These are phyloP conservation scores for Cygnus atratus DNA, from an alignment of 2,113 vertebrate genomes.

Conservation along the genomic window DNA sequence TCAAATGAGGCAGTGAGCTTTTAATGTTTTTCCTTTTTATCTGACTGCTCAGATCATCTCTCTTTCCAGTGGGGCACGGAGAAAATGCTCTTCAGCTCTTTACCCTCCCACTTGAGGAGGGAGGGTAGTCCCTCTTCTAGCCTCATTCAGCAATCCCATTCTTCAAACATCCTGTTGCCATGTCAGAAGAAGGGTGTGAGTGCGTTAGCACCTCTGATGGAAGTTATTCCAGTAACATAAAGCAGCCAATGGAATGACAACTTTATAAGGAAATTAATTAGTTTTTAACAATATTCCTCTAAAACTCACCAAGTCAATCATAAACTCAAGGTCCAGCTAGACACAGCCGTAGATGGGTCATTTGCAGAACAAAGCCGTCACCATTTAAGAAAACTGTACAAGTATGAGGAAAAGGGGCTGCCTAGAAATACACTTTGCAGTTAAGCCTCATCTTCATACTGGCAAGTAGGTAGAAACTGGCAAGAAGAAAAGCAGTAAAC, in stretches of 20 bases:
- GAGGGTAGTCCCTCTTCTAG: background rate
- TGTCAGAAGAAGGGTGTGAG: background rate
- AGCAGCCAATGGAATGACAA: background rate
- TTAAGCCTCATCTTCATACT: background rate
- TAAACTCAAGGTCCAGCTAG: background rate
- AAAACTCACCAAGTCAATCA: background rate
- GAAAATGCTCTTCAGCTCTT: conserved; percentile 56
- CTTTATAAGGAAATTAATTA: background rate
- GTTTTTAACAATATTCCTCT: background rate
- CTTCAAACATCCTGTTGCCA: conserved; percentile 15
- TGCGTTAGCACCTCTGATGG: background rate
- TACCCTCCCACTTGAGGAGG: conserved; percentile 22
- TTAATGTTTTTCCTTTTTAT: conserved; percentile 57
- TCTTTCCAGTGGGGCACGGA: conserved; percentile 46
- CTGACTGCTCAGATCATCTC: conserved; percentile 64
- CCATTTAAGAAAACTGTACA: background rate
- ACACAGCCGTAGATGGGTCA: background rate
- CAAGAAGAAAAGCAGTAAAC: background rate
- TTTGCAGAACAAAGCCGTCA: background rate
- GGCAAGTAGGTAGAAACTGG: background rate
- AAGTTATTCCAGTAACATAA: background rate
- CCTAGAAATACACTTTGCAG: background rate
- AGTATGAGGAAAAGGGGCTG: background rate
- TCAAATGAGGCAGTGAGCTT: conserved; percentile 62
- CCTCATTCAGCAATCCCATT: background rate